These are phyloP conservation scores for Cryptotis parvus DNA, from an alignment of 2,113 vertebrate genomes.

Conservation along the genomic window DNA sequence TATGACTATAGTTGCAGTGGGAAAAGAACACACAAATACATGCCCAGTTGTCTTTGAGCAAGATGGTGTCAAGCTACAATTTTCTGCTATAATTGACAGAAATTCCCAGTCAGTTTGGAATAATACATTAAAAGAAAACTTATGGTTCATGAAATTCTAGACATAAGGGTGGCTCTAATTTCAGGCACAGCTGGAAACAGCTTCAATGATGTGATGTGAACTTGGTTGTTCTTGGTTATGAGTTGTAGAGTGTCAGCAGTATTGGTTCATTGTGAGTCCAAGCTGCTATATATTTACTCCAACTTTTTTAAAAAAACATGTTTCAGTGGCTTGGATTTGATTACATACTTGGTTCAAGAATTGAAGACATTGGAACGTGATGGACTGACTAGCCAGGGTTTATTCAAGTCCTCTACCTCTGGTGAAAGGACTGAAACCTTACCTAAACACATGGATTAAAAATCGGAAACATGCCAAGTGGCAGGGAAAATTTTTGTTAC, in stretches of 20 bases:
- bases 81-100: background rate
- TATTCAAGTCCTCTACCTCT: slow-evolving; percentile 24
- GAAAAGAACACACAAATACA: background rate
- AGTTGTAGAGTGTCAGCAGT: background rate
- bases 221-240: background rate
- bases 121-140: slow-evolving; percentile 28
- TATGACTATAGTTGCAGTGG: background rate
- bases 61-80: background rate
- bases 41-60: background rate
- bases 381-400: background rate
- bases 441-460: background rate
- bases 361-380: background rate
- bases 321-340: slow-evolving; percentile 14
- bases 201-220: slow-evolving; percentile 25
- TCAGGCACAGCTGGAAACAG: background rate
- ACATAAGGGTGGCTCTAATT: background rate
- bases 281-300: background rate
- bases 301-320: background rate
- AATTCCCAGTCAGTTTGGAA: background rate
- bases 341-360: background rate
- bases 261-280: background rate
- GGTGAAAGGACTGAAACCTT: background rate
- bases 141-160: background rate
- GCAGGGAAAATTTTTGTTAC: slow-evolving; percentile 10
- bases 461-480: background rate